These are phyloP conservation scores for Grallaria varia DNA, from an alignment of 2,113 vertebrate genomes.

Conservation along the genomic window DNA sequence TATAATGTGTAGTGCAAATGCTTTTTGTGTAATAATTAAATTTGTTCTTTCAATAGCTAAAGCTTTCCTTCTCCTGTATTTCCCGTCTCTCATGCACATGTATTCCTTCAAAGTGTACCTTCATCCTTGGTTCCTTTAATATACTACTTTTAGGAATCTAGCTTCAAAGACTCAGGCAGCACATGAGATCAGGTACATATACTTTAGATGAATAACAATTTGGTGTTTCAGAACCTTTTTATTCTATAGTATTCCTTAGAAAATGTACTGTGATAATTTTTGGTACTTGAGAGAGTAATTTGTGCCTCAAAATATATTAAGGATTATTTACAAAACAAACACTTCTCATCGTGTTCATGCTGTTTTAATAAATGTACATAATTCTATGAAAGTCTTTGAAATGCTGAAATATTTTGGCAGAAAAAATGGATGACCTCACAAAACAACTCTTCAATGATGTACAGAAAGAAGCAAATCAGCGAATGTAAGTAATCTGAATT, in stretches of 20 bases:
- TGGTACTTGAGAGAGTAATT: neutral
- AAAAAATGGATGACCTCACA: slow-evolving; percentile 84
- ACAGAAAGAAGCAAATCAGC: slow-evolving; percentile 82
- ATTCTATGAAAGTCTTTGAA: neutral
- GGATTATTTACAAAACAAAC: neutral
- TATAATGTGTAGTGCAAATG: neutral
- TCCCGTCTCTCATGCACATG: neutral
- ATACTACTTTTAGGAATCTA: neutral
- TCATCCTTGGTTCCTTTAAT: neutral
- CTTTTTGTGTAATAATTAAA: neutral
- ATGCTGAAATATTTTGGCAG: slow-evolving; percentile 71
- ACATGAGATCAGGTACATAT: neutral
- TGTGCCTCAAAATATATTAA: neutral
- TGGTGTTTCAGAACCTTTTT: neutral
- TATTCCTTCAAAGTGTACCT: neutral
- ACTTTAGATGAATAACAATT: neutral
- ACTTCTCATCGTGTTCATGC: neutral
- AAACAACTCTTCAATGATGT: slow-evolving; percentile 83
- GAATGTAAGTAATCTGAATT: slow-evolving; percentile 78
- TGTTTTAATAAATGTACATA: neutral
- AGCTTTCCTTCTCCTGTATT: neutral
- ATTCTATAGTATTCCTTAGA: neutral
- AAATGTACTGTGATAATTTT: neutral
- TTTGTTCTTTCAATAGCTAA: neutral
- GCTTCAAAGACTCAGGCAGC: neutral